These are phyloP conservation scores for Sebastes oblongus DNA, from an alignment of 2,797 vertebrate species.

Conservation along the genomic window DNA sequence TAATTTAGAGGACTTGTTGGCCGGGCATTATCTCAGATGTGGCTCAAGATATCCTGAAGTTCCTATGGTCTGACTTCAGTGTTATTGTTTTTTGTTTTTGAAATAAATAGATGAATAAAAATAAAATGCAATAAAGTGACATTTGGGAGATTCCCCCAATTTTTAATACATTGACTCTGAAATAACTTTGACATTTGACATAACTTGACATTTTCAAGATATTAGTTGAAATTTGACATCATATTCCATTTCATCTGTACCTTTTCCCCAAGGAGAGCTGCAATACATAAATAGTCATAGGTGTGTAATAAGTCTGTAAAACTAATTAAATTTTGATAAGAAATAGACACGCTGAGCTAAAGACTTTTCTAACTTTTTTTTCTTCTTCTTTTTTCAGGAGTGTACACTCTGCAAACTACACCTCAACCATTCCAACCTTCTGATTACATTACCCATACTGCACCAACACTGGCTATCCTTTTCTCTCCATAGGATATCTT, in stretches of 20 bases:
- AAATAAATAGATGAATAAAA: neutral
- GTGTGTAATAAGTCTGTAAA: neutral
- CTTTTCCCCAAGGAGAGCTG: neutral
- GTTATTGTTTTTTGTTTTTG: neutral
- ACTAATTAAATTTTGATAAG: neutral
- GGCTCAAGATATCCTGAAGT: neutral
- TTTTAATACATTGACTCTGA: neutral
- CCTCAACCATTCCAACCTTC: conserved; percentile 23
- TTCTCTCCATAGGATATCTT: neutral
- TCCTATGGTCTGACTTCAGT: neutral
- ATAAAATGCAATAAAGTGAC: neutral
- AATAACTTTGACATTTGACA: neutral
- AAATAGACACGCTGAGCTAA: neutral
- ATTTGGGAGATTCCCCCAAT: neutral
- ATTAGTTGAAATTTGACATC: neutral
- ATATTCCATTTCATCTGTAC: neutral
- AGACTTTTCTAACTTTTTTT: neutral
- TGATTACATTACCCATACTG: conserved; percentile 13
- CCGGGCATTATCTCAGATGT: neutral
- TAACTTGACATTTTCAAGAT: neutral
- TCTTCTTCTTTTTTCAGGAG: conserved; percentile 35
- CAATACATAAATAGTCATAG: neutral
- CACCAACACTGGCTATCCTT: neutral
- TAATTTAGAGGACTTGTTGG: neutral
- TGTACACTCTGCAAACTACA: conserved; percentile 53